Conservation (phyloP, 2,888 invertebrate species). For the Leptinotarsa peninsularis region DNA sequence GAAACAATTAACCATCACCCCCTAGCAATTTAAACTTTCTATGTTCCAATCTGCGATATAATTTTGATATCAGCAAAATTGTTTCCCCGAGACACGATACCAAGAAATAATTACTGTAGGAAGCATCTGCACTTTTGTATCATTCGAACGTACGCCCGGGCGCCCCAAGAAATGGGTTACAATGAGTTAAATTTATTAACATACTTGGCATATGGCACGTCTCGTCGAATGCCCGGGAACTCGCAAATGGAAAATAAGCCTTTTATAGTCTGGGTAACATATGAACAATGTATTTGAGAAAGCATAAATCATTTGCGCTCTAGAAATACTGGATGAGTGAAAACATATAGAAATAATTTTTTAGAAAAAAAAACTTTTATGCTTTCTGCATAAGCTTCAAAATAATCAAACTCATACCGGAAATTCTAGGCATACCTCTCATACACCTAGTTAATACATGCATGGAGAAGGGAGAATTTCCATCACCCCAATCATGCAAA, state of each 20-base stretch:
- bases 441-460: too few relatives aligned
- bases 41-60: conserved; percentile 13
- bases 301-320: neutral
- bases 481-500: too few relatives aligned
- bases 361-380: too few relatives aligned
- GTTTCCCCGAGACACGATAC: conserved; percentile 19
- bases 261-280: neutral
- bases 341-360: too few relatives aligned
- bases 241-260: neutral
- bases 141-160: conserved; percentile 25
- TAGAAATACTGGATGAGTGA: too few relatives aligned
- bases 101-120: conserved; percentile 28
- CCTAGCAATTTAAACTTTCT: conserved; percentile 13
- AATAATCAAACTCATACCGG: too few relatives aligned
- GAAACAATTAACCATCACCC: conserved; percentile 3
- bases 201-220: conserved; percentile 34
- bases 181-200: conserved; percentile 21
- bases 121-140: conserved; percentile 35
- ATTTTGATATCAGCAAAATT: conserved; percentile 23
- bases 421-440: too few relatives aligned
- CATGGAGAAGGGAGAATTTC: too few relatives aligned
- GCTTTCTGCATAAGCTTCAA: too few relatives aligned
- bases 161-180: conserved; percentile 38
- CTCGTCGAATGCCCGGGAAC: conserved; percentile 6
- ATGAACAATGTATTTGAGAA: neutral